Percentiles rank a stretch among this genome's conserved stretches.
phyloP scores from a whole-genome alignment of 2,113 vertebrate genomes.

The Petrocephalus microphthalmus region DNA sequence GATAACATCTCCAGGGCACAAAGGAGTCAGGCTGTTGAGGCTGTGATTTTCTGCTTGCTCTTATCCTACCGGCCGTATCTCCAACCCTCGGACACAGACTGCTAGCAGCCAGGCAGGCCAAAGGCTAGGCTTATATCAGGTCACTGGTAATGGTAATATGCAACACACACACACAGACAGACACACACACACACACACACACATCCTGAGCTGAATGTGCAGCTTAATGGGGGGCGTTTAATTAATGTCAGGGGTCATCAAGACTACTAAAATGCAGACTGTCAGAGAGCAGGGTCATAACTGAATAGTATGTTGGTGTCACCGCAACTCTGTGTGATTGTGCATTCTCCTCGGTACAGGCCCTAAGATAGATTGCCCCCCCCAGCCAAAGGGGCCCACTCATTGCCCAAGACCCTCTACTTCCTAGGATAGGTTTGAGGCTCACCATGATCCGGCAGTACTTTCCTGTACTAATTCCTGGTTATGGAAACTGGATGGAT shows the following conservation, averaged over 20 bases:
- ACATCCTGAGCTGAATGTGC: background rate
- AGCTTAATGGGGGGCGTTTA: background rate
- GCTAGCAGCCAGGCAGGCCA: background rate
- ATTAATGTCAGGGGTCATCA: background rate
- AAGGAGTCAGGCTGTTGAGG: background rate
- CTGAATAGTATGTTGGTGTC: background rate
- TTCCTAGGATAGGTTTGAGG: background rate
- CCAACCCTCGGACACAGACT: background rate
- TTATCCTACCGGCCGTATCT: background rate
- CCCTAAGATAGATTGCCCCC: background rate
- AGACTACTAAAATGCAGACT: background rate
- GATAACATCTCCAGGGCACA: background rate
- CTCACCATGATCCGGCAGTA: background rate
- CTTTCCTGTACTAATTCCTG: too few relatives aligned
- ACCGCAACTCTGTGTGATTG: background rate
- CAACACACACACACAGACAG: background rate
- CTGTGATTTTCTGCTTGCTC: background rate
- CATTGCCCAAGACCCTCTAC: background rate
- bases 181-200: background rate
- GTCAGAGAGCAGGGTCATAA: background rate
- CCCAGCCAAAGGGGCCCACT: background rate
- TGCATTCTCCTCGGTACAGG: background rate
- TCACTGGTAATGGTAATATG: background rate
- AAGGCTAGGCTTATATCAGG: background rate
- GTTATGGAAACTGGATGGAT: background rate